phyloP scores from a whole-genome alignment of 2,888 invertebrate genomes.

The Caenorhabditis sp. region DNA sequence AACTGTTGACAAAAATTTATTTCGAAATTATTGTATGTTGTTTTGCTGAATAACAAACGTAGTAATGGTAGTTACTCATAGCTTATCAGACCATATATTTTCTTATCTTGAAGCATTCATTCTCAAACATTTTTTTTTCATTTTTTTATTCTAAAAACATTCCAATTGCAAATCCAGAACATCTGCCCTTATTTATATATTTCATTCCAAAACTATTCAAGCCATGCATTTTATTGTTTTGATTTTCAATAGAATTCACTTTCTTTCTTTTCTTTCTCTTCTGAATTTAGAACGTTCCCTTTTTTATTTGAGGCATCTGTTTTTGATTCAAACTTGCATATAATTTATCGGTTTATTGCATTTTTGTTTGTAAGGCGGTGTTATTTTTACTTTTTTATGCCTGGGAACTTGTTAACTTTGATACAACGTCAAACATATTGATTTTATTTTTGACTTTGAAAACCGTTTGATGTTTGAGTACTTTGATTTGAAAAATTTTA shows the following conservation, averaged over 20 bases:
- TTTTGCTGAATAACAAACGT: too few species aligned
- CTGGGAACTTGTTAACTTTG: slow-evolving; percentile 6
- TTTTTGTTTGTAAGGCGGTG: not conserved
- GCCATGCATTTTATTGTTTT: slow-evolving; percentile 13
- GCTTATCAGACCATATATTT: too few species aligned
- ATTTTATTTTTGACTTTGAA: too few species aligned
- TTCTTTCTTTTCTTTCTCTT: slow-evolving; percentile 6
- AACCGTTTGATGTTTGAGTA: too few species aligned
- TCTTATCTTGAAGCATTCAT: too few species aligned
- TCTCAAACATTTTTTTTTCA: not conserved
- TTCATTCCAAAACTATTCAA: slow-evolving; percentile 3
- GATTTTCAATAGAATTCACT: slow-evolving; percentile 6
- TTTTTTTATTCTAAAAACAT: not conserved
- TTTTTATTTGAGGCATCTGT: not conserved
- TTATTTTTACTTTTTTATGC: slow-evolving; percentile 8
- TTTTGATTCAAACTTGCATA: not conserved
- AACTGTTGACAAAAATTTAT: too few species aligned
- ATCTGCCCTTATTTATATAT: slow-evolving; percentile 1
- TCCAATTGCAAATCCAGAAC: not conserved
- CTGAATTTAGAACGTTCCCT: slow-evolving; percentile 3
- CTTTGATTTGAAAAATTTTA: too few species aligned
- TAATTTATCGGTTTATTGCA: slow-evolving; percentile 6
- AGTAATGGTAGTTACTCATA: too few species aligned
- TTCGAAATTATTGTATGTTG: too few species aligned
- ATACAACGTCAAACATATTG: slow-evolving; percentile 4